These are phyloP conservation scores for Spatulosminthurus flaviceps DNA, from an alignment of 2,888 invertebrate species.

Conservation along the genomic window DNA sequence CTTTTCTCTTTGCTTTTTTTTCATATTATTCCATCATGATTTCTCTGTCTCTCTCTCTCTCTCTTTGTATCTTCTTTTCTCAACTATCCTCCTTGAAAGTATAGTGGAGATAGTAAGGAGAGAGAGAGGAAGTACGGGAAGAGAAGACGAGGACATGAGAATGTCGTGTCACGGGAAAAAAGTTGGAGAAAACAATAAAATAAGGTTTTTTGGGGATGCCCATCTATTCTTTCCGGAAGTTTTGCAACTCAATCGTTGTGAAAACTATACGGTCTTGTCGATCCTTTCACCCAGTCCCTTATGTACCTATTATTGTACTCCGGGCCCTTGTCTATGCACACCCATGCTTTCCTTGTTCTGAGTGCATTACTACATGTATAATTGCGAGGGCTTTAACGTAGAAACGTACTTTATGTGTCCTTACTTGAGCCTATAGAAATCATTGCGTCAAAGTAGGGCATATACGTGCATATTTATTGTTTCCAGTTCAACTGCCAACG, in stretches of 20 bases:
- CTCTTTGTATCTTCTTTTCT: neutral
- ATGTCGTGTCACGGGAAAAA: slow-evolving; percentile 38
- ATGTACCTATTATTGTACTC: neutral
- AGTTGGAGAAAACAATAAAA: slow-evolving; percentile 55
- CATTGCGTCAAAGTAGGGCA: too few species aligned
- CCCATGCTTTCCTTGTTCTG: neutral
- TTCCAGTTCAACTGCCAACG: too few species aligned
- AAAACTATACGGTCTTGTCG: slow-evolving; percentile 48
- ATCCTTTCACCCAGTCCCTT: slow-evolving; percentile 11
- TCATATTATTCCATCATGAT: too few species aligned
- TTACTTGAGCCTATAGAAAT: too few species aligned
- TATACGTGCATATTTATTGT: too few species aligned
- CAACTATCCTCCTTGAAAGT: neutral
- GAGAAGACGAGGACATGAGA: slow-evolving; percentile 6
- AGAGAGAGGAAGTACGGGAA: slow-evolving; percentile 21
- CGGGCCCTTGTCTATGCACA: neutral
- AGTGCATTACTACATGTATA: too few species aligned
- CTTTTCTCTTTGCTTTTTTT: too few species aligned
- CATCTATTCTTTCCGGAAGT: slow-evolving; percentile 54
- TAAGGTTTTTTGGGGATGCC: slow-evolving; percentile 50
- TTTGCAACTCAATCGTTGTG: slow-evolving; percentile 56
- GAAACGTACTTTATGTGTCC: too few species aligned
- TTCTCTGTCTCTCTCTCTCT: too few species aligned
- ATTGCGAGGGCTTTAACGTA: too few species aligned
- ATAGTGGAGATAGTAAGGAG: neutral